Evolutionary conservation across 2,113 vertebrate genomes (phyloP), one percentile per base, ranked within the genome.

Genomic region (Ceyx margarethae): DNA sequence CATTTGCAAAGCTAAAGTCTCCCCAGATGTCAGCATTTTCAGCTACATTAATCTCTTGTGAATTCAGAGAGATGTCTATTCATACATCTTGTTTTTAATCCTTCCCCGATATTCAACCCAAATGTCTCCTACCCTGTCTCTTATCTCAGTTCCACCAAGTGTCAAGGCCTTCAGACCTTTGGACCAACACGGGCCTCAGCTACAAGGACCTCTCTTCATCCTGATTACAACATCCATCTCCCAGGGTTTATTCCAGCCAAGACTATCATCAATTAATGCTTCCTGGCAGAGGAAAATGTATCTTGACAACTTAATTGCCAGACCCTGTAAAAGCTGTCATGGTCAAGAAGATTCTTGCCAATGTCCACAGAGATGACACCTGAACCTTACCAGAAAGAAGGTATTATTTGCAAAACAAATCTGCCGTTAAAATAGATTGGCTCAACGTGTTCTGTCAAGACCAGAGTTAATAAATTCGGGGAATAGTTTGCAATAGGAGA

Each of bases 261-360:
- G 57, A 57, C 61, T 46, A 75, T 51, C 73, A 93, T 90, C 90
- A 92, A 83, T 95, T 95, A 92, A 76, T 48, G 67, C 31, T 66
- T 85, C 65, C 78, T 89, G 68, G 72, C 68, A 87, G 68, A 79
- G 15, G 40, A 77, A 93, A 85, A 93, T 40, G 15, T 73, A 81
- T 82, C 81, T 93, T 96, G 96, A 93, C 89, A 93, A 87, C 71
- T 92, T 92, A 94, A 95, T 95, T 95, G 85, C 81, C 45, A 77
- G 45, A 51, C 9, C 79, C 86, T 45, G 16, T 89, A 58, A 89
- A 95, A 91, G 92, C 84, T 94, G 91, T 91, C 89, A 80, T 9
- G 87, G 84, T 92, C 87, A 89, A 89, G 72, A 9, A 12, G 85
- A 94, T 26, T 90, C 71, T 78, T 95, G 95, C 83, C 95, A 92